Percentiles rank a stretch among this genome's conserved stretches.
These are phyloP conservation scores for Aptenodytes patagonicus DNA, from an alignment of 2,113 vertebrate species.

Conservation along the genomic window DNA sequence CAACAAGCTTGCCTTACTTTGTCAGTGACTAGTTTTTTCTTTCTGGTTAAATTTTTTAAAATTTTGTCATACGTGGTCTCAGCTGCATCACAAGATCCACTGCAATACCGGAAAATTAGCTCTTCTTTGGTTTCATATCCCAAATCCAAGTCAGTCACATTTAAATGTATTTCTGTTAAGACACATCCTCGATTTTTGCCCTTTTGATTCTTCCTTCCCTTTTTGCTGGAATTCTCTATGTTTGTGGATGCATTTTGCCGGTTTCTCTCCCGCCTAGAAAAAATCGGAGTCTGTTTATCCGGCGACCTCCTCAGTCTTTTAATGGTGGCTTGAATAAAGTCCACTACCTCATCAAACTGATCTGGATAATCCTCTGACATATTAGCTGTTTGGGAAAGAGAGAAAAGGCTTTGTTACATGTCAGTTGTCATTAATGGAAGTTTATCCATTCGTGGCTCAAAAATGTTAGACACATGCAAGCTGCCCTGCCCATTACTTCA, in stretches of 20 bases:
- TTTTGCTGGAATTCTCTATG: constrained; percentile 68
- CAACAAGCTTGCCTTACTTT: constrained; percentile 90
- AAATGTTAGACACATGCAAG: background rate
- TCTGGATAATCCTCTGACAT: constrained; percentile 85
- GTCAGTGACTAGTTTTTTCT: constrained; percentile 91
- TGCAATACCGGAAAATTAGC: constrained; percentile 95
- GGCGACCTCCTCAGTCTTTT: constrained; percentile 89
- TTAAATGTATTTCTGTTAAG: constrained; percentile 92
- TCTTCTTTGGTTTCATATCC: constrained; percentile 98
- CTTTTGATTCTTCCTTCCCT: constrained; percentile 71
- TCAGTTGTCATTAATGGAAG: background rate
- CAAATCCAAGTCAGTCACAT: constrained; percentile 94
- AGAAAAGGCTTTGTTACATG: constrained; percentile 28
- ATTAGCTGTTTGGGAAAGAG: constrained; percentile 81
- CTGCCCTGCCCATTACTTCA: background rate
- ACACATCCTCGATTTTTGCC: constrained; percentile 87
- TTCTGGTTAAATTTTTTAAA: constrained; percentile 92
- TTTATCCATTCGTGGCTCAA: background rate
- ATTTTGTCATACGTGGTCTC: constrained; percentile 98
- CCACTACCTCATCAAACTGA: constrained; percentile 93
- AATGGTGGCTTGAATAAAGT: constrained; percentile 95
- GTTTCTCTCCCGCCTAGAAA: constrained; percentile 78
- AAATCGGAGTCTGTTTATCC: constrained; percentile 69
- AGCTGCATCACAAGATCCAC: constrained; percentile 88
- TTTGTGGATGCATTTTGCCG: constrained; percentile 78